Evolutionary conservation across 1,140 invertebrate genomes (phyloP).

Genomic region (Melipona quadrifasciata): DNA sequence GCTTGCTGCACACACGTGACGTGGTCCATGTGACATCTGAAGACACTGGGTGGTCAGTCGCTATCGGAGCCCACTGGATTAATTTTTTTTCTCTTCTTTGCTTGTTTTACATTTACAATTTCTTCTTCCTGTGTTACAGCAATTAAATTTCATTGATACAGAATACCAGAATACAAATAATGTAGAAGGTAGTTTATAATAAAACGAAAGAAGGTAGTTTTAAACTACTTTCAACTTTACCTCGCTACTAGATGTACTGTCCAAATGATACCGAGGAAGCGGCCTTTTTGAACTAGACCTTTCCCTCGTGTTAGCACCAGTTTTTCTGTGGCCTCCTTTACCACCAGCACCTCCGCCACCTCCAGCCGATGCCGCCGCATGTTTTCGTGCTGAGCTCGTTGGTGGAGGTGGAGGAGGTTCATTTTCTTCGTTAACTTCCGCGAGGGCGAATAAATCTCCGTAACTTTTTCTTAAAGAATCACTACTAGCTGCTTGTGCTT

Average conservation of each 20-base stretch:
- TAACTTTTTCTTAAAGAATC: constrained; percentile 94
- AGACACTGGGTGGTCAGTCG: constrained; percentile 86
- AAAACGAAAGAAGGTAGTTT: background rate
- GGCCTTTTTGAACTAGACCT: constrained; percentile 82
- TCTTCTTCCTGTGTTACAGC: constrained; percentile 87
- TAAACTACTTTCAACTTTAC: constrained; percentile 77
- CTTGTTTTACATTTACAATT: constrained; percentile 91
- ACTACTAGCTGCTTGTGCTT: constrained; percentile 89
- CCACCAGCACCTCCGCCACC: constrained; percentile 74
- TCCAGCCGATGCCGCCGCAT: constrained; percentile 76
- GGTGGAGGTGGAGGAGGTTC: constrained; percentile 78
- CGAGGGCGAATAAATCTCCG: constrained; percentile 94
- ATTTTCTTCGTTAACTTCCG: constrained; percentile 91
- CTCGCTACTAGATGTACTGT: constrained; percentile 87
- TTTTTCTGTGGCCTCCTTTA: constrained; percentile 79
- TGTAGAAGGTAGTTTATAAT: too few relatives aligned
- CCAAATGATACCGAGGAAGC: constrained; percentile 77
- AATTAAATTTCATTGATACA: constrained; percentile 1
- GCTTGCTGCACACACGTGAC: constrained; percentile 77
- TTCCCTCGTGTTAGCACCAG: constrained; percentile 78
- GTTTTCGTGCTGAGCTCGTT: constrained; percentile 83
- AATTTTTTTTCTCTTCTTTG: constrained; percentile 92
- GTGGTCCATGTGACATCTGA: constrained; percentile 79
- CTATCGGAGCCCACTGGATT: constrained; percentile 90
- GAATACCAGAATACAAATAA: background rate